Conservation (phyloP, 2,888 invertebrate species). For the Lasioglossum calceatum region DNA sequence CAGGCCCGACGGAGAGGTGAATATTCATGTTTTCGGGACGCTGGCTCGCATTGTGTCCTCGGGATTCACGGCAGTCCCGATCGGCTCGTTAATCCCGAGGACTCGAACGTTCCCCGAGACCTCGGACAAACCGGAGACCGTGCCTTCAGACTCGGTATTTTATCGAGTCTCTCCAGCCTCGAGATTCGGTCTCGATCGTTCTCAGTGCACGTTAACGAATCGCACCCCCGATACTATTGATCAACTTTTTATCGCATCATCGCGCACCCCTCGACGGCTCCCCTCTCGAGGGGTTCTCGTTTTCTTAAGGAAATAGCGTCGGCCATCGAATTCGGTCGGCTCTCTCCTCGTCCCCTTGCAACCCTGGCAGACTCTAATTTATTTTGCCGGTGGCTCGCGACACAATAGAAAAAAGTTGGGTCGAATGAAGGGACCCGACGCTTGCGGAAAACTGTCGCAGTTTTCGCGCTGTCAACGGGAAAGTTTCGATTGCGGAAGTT, state of each 20-base stretch:
- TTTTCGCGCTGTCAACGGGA: constrained; percentile 35
- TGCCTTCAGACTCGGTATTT: not conserved
- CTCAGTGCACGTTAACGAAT: constrained; percentile 45
- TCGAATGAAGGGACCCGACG: not conserved
- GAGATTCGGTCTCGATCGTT: constrained; percentile 6
- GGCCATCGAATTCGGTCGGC: constrained; percentile 49
- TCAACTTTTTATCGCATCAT: constrained; percentile 47
- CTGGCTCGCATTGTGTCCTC: constrained; percentile 7
- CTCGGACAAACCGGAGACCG: too few species aligned
- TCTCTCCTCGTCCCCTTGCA: not conserved
- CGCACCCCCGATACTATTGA: constrained; percentile 45
- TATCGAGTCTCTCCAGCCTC: not conserved
- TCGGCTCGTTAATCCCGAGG: constrained; percentile 34
- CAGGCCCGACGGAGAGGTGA: constrained; percentile 26
- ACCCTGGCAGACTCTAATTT: constrained; percentile 62
- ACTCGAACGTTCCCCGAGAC: not conserved
- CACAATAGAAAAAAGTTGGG: constrained; percentile 31
- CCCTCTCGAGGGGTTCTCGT: constrained; percentile 29
- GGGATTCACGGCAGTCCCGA: constrained; percentile 29
- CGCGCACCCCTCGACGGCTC: constrained; percentile 26
- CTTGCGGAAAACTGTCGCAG: constrained; percentile 11
- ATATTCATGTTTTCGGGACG: constrained; percentile 49
- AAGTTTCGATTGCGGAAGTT: constrained; percentile 52
- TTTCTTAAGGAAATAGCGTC: constrained; percentile 43
- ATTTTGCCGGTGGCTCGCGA: constrained; percentile 40